Conservation (phyloP, 2,113 vertebrate species). For the Colaptes auratus region DNA sequence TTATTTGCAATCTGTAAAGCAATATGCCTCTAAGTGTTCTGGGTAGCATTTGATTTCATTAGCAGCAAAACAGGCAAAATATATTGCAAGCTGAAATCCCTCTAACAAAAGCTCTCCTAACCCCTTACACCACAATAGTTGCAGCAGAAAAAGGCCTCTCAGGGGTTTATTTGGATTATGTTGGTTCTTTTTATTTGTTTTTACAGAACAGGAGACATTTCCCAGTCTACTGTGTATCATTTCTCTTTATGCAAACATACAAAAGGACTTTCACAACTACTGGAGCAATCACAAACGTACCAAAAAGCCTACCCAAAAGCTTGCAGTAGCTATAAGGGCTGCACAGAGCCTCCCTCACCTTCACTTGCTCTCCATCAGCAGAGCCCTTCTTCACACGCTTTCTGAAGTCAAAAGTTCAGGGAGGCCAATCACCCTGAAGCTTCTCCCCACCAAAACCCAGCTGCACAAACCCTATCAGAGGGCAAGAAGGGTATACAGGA, state of each 20-base stretch:
- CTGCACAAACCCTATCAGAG: not conserved
- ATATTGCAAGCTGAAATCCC: not conserved
- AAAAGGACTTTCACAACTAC: not conserved
- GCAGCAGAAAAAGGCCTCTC: not conserved
- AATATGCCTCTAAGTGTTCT: not conserved
- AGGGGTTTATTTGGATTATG: not conserved
- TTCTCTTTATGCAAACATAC: not conserved
- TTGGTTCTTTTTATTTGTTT: not conserved
- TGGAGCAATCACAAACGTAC: not conserved
- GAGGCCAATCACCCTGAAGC: not conserved
- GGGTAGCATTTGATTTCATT: not conserved
- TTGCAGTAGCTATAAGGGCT: not conserved
- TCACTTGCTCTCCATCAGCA: not conserved
- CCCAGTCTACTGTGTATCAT: not conserved
- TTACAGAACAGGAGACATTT: not conserved
- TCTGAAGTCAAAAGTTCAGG: not conserved
- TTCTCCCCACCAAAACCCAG: not conserved
- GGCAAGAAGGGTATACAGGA: not conserved
- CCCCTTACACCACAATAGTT: not conserved
- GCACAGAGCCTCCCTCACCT: not conserved
- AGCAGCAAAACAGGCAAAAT: not conserved
- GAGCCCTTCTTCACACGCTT: not conserved
- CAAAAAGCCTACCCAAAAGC: not conserved
- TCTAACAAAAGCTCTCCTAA: not conserved
- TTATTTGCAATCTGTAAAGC: slow-evolving; percentile 13